Conservation (phyloP, 2,888 invertebrate genomes). For the Tipula confusa region DNA sequence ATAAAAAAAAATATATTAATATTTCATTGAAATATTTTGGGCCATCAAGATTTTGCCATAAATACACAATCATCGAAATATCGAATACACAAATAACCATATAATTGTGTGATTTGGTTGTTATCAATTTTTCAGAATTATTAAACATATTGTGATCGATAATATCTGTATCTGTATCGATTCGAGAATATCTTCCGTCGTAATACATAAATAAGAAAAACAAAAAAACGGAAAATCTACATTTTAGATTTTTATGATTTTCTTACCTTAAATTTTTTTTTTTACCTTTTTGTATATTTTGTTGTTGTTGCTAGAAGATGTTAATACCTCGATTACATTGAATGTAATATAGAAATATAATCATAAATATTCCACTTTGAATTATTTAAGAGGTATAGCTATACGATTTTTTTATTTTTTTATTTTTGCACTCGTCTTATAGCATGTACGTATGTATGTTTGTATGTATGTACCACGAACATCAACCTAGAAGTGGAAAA, state of each 20-base stretch:
- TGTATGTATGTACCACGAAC: neutral
- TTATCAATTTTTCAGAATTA: neutral
- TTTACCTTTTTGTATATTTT: neutral
- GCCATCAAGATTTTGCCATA: neutral
- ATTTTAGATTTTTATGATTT: neutral
- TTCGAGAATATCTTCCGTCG: neutral
- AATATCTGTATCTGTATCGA: neutral
- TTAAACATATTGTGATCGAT: neutral
- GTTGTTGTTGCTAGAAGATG: neutral
- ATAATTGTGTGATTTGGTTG: neutral
- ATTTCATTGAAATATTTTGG: neutral
- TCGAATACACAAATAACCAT: neutral
- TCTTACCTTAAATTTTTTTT: neutral
- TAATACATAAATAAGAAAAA: neutral
- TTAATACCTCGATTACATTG: slow-evolving; percentile 9
- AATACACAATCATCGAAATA: neutral
- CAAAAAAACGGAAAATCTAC: neutral
- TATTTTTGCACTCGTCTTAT: neutral
- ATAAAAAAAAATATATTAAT: neutral
- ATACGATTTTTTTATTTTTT: neutral
- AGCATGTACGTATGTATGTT: neutral
- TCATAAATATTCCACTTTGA: neutral
- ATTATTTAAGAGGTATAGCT: neutral
- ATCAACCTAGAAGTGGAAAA: neutral
- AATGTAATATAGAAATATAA: neutral